These are phyloP conservation scores for Poeciliopsis turrubarensis DNA, from an alignment of 2,113 vertebrate genomes.

Conservation along the genomic window DNA sequence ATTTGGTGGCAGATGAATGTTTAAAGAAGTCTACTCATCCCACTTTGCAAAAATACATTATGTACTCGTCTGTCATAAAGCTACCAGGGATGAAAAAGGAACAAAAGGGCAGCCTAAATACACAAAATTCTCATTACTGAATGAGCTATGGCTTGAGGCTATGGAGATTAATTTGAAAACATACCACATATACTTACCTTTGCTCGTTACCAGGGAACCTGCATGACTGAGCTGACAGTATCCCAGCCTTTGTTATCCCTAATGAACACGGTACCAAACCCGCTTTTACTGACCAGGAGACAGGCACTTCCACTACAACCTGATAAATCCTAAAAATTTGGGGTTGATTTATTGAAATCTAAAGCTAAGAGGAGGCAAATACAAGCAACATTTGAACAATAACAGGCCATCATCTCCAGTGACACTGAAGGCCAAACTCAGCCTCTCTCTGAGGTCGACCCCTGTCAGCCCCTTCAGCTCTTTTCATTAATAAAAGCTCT, in stretches of 20 bases:
- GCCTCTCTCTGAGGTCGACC: constrained; percentile 21
- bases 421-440: constrained; percentile 4
- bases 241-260: constrained; percentile 63
- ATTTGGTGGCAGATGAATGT: background rate
- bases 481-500: constrained; percentile 30
- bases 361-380: constrained; percentile 12
- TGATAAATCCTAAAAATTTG: constrained; percentile 2
- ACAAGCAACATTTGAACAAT: constrained; percentile 2
- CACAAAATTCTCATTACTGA: background rate
- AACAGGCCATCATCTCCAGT: constrained; percentile 8
- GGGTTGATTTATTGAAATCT: constrained; percentile 7
- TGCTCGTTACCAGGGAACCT: constrained; percentile 71
- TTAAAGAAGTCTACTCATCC: background rate
- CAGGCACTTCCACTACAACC: background rate
- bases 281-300: background rate
- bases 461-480: constrained; percentile 3
- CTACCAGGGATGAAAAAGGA: background rate
- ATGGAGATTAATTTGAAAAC: constrained; percentile 14
- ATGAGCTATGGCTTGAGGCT: background rate
- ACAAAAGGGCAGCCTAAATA: background rate
- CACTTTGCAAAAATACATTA: background rate
- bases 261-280: constrained; percentile 47
- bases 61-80: background rate
- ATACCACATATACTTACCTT: constrained; percentile 13
- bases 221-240: constrained; percentile 76